Evolutionary conservation across 2,113 vertebrate genomes (phyloP).

Genomic region (Cyanistes caeruleus): DNA sequence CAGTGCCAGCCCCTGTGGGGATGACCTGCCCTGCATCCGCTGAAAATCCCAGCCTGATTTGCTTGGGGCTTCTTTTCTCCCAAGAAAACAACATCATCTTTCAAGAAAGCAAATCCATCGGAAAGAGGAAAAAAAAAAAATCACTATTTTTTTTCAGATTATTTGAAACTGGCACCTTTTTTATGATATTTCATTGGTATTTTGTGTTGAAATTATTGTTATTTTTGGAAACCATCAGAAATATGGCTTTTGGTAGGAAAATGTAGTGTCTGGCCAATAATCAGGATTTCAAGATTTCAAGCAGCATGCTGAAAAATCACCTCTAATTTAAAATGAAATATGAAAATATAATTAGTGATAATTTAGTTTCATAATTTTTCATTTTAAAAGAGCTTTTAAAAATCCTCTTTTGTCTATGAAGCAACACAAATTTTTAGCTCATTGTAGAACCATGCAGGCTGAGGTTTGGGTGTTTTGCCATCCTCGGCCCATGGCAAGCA

Average conservation of each 20-base stretch:
- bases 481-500: background rate
- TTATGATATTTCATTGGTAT: background rate
- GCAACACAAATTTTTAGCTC: background rate
- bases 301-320: background rate
- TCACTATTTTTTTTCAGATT: background rate
- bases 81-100: background rate
- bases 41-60: background rate
- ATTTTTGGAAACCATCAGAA: background rate
- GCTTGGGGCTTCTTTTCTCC: background rate
- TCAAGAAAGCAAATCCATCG: background rate
- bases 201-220: background rate
- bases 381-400: background rate
- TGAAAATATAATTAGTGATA: background rate
- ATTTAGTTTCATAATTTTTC: background rate
- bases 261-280: background rate
- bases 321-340: background rate
- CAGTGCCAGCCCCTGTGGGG: background rate
- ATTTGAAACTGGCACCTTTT: background rate
- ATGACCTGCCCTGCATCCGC: background rate
- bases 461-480: background rate
- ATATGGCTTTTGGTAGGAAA: background rate
- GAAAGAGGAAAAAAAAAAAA: background rate
- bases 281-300: background rate
- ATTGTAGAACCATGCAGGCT: rapidly evolving
- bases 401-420: background rate